Evolutionary conservation across 2,113 vertebrate genomes (phyloP).

Genomic region (Camarhynchus parvulus): DNA sequence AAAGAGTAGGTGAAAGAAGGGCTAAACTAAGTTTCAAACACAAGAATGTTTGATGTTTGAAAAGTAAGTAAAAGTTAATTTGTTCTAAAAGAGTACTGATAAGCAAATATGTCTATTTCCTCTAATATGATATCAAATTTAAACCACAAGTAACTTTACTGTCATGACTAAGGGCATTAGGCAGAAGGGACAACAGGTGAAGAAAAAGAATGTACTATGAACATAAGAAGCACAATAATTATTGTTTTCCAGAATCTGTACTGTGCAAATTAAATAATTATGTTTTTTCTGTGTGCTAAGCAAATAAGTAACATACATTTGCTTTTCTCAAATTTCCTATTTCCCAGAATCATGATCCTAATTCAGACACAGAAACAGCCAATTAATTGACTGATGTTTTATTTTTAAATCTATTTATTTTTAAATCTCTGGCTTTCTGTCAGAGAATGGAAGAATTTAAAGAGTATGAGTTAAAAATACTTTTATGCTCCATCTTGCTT

Average conservation of each 20-base stretch:
- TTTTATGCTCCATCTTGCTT: neutral
- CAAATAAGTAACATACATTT: neutral
- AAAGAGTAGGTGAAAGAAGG: neutral
- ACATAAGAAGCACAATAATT: neutral
- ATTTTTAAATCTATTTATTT: neutral
- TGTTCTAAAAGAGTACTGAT: neutral
- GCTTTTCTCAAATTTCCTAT: neutral
- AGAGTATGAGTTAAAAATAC: neutral
- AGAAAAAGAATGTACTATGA: neutral
- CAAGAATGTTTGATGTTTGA: neutral
- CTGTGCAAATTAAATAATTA: neutral
- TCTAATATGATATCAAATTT: neutral
- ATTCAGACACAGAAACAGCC: neutral
- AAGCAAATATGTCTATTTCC: neutral
- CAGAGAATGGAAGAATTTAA: neutral
- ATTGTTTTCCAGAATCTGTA: neutral
- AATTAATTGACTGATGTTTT: neutral
- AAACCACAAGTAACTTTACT: neutral
- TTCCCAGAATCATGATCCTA: neutral
- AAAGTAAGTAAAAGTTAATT: neutral
- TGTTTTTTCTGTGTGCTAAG: neutral
- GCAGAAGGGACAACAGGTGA: neutral
- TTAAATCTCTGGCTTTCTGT: neutral
- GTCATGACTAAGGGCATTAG: neutral
- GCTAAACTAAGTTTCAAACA: neutral